These are phyloP conservation scores for Grallaria varia DNA, from an alignment of 2,113 vertebrate genomes.

Conservation along the genomic window DNA sequence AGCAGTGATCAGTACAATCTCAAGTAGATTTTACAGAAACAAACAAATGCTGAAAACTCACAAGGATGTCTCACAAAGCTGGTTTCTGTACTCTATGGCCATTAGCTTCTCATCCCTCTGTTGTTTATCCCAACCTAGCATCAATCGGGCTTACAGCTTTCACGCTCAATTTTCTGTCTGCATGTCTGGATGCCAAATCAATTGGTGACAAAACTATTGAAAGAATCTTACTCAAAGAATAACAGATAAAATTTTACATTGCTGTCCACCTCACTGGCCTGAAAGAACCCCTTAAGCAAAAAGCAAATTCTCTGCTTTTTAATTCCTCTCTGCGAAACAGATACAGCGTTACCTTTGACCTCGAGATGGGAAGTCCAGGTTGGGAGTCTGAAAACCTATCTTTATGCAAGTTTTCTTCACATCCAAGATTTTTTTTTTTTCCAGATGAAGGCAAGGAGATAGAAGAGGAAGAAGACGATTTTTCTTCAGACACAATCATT, in stretches of 20 bases:
- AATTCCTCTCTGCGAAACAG: neutral
- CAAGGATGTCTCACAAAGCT: neutral
- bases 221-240: neutral
- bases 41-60: neutral
- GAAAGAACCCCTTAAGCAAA: neutral
- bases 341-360: neutral
- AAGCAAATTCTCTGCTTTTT: neutral
- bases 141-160: neutral
- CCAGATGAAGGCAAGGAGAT: neutral
- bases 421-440: neutral
- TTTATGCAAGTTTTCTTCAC: neutral
- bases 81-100: neutral
- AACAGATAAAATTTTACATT: neutral
- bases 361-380: rapidly evolving
- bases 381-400: neutral
- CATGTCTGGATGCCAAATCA: neutral
- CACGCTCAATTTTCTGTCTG: neutral
- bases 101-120: neutral
- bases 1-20: neutral
- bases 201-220: neutral
- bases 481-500: neutral
- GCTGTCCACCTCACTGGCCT: neutral
- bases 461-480: neutral
- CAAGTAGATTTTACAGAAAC: neutral
- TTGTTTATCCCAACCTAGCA: neutral